phyloP scores from a whole-genome alignment of 2,888 invertebrate genomes.

The Cyclophora punctaria region DNA sequence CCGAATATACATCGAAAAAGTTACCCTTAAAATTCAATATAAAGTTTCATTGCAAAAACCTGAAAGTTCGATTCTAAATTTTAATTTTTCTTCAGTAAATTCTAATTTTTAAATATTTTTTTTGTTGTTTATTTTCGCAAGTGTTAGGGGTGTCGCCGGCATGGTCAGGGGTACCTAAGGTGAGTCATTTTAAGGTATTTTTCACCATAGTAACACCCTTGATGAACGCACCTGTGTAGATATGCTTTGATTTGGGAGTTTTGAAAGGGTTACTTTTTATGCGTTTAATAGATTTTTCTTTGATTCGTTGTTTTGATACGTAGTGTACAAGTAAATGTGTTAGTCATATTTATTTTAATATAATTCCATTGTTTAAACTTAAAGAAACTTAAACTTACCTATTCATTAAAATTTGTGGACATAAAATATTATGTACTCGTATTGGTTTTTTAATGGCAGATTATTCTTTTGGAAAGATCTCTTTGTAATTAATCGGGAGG shows the following conservation, averaged over 20 bases:
- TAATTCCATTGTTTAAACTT: too few relatives aligned
- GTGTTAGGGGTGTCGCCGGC: conserved; percentile 59
- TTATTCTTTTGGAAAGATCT: too few relatives aligned
- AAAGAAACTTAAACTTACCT: too few relatives aligned
- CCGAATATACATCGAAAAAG: not conserved
- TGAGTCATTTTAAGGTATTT: conserved; percentile 50
- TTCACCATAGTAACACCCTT: conserved; percentile 70
- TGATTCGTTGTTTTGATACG: too few relatives aligned
- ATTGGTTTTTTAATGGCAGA: too few relatives aligned
- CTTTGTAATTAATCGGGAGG: too few relatives aligned
- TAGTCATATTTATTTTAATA: too few relatives aligned
- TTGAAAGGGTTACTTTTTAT: conserved; percentile 10
- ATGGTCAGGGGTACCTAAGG: conserved; percentile 62
- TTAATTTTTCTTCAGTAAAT: conserved; percentile 8
- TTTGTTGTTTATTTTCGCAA: conserved; percentile 20
- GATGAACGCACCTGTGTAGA: conserved; percentile 33
- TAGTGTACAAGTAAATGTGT: too few relatives aligned
- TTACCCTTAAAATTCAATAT: too few relatives aligned
- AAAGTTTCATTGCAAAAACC: conserved; percentile 8
- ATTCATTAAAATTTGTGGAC: too few relatives aligned
- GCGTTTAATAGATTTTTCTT: not conserved
- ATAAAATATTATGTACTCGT: too few relatives aligned
- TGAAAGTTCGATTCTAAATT: conserved; percentile 4
- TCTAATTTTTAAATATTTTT: conserved; percentile 13
- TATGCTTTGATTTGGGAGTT: conserved; percentile 20